These are phyloP conservation scores for Chelidonichthys spinosus DNA, from an alignment of 2,797 vertebrate species.

Conservation along the genomic window DNA sequence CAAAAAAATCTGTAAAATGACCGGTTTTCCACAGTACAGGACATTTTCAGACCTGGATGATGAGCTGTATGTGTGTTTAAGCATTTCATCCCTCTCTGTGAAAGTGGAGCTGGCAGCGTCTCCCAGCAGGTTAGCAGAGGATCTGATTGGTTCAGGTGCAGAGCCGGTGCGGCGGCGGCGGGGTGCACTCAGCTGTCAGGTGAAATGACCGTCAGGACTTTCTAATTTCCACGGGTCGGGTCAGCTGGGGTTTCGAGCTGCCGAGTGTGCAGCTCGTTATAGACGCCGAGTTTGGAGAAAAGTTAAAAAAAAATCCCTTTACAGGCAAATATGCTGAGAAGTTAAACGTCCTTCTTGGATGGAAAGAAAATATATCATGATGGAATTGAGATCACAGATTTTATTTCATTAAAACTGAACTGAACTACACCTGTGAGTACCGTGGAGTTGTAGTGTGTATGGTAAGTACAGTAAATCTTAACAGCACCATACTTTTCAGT, in stretches of 20 bases:
- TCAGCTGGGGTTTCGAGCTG: slow-evolving; percentile 24
- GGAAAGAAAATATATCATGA: slow-evolving; percentile 23
- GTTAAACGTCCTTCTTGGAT: slow-evolving; percentile 14
- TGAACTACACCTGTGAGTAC: slow-evolving; percentile 49
- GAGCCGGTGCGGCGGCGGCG: background rate
- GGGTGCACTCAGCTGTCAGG: slow-evolving; percentile 40
- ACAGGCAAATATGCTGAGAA: slow-evolving; percentile 36
- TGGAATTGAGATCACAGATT: slow-evolving; percentile 49
- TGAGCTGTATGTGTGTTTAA: slow-evolving; percentile 1
- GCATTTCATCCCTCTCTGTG: slow-evolving; percentile 15
- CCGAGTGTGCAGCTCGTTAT: slow-evolving; percentile 25
- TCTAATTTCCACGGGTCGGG: slow-evolving; percentile 29
- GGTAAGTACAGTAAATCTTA: slow-evolving; percentile 46
- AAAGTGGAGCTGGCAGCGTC: slow-evolving; percentile 22
- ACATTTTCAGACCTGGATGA: slow-evolving; percentile 14
- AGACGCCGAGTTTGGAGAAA: background rate
- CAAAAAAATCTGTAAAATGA: slow-evolving; percentile 10
- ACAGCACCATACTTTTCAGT: slow-evolving; percentile 52
- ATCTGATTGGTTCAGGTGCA: slow-evolving; percentile 53
- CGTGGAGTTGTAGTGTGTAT: slow-evolving; percentile 47
- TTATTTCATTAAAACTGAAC: slow-evolving; percentile 1
- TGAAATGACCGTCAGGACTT: slow-evolving; percentile 46
- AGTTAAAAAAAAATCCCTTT: slow-evolving; percentile 40
- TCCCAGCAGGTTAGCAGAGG: slow-evolving; percentile 27
- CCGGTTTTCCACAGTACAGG: background rate